Evolutionary conservation across 2,113 vertebrate species (phyloP).

Genomic region (Oceanites oceanicus): DNA sequence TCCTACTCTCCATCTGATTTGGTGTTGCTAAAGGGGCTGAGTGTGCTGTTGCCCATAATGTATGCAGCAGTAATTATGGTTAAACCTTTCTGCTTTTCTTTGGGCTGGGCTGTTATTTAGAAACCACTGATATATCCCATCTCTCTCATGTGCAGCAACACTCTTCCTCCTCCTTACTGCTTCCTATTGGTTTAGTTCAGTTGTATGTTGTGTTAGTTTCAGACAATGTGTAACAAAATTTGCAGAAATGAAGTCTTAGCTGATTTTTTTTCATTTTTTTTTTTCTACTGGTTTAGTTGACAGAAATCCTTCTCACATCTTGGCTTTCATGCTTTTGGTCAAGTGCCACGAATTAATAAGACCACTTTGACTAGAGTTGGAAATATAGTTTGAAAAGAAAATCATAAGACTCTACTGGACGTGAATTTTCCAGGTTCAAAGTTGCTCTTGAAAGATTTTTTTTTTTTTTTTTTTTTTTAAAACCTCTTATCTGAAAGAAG

Average conservation of each 20-base stretch:
- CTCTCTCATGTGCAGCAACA: background rate
- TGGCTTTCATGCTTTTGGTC: background rate
- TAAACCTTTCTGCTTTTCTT: background rate
- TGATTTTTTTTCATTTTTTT: background rate
- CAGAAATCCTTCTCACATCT: background rate
- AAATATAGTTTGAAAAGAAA: background rate
- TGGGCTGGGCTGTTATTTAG: background rate
- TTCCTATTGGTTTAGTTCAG: background rate
- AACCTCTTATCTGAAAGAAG: background rate
- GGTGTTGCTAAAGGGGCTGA: background rate
- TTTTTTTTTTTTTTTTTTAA: background rate
- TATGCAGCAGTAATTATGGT: background rate
- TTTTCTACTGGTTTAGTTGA: background rate
- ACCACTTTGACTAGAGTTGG: background rate
- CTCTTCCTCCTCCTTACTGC: background rate
- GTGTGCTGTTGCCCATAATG: background rate
- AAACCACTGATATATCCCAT: background rate
- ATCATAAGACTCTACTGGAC: background rate
- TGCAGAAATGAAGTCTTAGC: background rate
- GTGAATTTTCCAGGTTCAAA: background rate
- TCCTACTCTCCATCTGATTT: background rate
- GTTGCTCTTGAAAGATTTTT: background rate
- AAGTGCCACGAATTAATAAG: background rate
- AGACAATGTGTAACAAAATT: background rate
- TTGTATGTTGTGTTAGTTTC: background rate